A percentile compares a stretch with the other conserved stretches of the same genome.
phyloP scores from a whole-genome alignment of 2,888 invertebrate genomes.

The Stegana nigrithorax region DNA sequence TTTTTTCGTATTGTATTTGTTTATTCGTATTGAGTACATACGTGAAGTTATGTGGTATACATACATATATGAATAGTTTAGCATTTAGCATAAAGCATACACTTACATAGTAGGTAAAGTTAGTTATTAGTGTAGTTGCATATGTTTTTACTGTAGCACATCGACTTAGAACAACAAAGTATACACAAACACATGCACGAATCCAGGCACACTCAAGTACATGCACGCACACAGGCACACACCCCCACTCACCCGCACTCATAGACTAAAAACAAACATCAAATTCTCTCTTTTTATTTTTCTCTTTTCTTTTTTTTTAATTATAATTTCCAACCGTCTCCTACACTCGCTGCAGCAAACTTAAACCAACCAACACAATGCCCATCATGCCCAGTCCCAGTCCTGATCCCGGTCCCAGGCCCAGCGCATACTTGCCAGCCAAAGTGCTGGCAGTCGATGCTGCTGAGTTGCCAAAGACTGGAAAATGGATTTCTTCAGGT shows the following conservation, averaged over 20 bases:
- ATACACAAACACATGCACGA: slow-evolving; percentile 24
- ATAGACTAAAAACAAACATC: slow-evolving; percentile 2
- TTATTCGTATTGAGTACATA: background rate
- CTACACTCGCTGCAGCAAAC: slow-evolving; percentile 8
- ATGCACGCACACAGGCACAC: no score
- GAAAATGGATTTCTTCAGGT: slow-evolving; percentile 69
- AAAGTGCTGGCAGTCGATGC: slow-evolving; percentile 2
- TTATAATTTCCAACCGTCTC: no score
- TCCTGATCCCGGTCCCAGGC: no score
- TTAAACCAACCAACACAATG: background rate
- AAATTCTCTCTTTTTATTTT: no score
- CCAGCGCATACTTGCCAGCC: no score
- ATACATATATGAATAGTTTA: slow-evolving; percentile 2
- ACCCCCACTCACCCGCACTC: slow-evolving; percentile 19
- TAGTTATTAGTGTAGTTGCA: slow-evolving; percentile 24
- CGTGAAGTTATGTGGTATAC: background rate
- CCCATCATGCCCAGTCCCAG: background rate
- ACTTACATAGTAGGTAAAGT: slow-evolving; percentile 35
- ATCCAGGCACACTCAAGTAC: no score
- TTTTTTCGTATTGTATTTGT: background rate
- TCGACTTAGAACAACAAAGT: slow-evolving; percentile 22
- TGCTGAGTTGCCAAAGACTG: slow-evolving; percentile 59
- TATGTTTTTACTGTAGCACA: slow-evolving; percentile 20
- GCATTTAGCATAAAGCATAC: slow-evolving; percentile 18
- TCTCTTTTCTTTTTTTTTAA: no score